Conservation (phyloP, 2,888 invertebrate species). For the Heliconius sara region DNA sequence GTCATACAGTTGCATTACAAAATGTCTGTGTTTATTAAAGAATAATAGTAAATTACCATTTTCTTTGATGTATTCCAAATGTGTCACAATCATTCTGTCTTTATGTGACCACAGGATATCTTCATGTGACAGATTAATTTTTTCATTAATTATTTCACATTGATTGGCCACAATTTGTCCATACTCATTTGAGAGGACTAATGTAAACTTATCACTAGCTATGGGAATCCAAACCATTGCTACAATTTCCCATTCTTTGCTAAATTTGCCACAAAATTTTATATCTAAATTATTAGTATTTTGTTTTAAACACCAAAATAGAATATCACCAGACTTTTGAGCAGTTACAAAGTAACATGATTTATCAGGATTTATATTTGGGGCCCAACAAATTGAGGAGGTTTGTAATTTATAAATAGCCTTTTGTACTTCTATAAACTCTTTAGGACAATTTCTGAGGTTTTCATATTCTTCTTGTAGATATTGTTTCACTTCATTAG, state of each 20-base stretch:
- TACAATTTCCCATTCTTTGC: conserved; percentile 58
- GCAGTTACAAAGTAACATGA: conserved; percentile 68
- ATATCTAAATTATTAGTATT: conserved; percentile 48
- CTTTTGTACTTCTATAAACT: conserved; percentile 58
- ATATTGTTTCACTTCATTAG: conserved; percentile 53
- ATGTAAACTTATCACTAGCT: conserved; percentile 51
- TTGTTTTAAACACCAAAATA: conserved; percentile 64
- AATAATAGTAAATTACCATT: conserved; percentile 60
- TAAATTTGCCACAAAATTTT: conserved; percentile 51
- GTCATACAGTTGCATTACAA: conserved; percentile 62
- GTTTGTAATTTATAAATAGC: conserved; percentile 59
- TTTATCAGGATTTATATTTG: conserved; percentile 53
- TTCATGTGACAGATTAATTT: conserved; percentile 50
- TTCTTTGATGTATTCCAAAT: conserved; percentile 53
- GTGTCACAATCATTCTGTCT: conserved; percentile 66
- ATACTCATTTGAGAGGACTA: conserved; percentile 60
- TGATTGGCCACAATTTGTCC: conserved; percentile 62
- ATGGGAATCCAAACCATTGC: conserved; percentile 62
- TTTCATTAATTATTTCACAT: conserved; percentile 53
- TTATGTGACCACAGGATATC: conserved; percentile 62
- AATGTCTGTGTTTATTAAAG: conserved; percentile 71
- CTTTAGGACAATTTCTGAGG: conserved; percentile 46
- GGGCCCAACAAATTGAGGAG: conserved; percentile 67
- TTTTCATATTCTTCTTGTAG: conserved; percentile 44
- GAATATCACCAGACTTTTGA: conserved; percentile 65